Conservation (phyloP, 2,113 vertebrate species). For the Vombatus ursinus region DNA sequence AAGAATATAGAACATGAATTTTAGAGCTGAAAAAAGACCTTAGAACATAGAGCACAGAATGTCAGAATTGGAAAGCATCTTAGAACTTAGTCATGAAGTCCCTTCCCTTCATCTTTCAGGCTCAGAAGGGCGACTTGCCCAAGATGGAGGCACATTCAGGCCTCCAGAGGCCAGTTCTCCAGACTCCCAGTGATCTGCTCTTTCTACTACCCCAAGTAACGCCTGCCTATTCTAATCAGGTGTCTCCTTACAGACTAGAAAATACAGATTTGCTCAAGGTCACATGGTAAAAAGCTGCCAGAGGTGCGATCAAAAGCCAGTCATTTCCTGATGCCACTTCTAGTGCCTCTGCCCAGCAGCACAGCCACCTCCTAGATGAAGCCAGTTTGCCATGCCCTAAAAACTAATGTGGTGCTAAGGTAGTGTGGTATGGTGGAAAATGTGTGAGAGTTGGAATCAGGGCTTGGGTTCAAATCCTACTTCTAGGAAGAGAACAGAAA, state of each 20-base stretch:
- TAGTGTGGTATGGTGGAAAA: background rate
- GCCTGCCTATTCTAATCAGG: background rate
- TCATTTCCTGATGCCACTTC: background rate
- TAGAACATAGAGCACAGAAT: background rate
- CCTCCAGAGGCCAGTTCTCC: background rate
- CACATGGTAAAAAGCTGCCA: background rate
- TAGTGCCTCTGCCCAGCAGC: background rate
- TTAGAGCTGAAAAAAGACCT: background rate
- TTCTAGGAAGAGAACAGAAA: background rate
- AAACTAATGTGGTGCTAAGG: background rate
- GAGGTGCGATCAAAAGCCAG: background rate
- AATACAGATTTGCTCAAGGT: background rate
- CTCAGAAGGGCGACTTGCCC: background rate
- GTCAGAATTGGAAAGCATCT: background rate
- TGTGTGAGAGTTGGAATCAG: background rate
- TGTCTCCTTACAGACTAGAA: background rate
- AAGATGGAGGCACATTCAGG: background rate
- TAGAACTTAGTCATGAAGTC: background rate
- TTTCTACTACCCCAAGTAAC: background rate
- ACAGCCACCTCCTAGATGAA: background rate
- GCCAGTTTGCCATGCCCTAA: background rate
- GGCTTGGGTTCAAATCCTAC: background rate
- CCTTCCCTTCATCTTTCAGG: background rate
- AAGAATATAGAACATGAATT: background rate
- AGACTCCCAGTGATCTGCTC: background rate